phyloP scores from a whole-genome alignment of 1,140 invertebrate species.

The Chironomus striatipennis region DNA sequence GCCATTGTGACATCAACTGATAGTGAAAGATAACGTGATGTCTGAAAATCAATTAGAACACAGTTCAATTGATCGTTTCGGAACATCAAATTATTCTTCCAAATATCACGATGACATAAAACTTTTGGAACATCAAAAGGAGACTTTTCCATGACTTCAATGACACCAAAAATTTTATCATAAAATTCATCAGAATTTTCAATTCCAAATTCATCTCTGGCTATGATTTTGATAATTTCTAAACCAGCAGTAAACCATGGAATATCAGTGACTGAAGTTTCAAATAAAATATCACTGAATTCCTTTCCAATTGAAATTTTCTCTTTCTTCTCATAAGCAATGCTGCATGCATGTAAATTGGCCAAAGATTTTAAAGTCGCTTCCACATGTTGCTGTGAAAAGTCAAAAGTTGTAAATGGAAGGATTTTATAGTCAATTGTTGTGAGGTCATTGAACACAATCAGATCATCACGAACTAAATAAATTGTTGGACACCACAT shows the following conservation, averaged over 20 bases:
- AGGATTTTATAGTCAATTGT: neutral
- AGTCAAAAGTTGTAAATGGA: neutral
- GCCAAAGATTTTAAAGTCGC: neutral
- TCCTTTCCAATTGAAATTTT: neutral
- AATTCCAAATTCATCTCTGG: neutral
- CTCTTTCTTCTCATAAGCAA: neutral
- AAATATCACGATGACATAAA: conserved; percentile 47
- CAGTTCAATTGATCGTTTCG: conserved; percentile 42
- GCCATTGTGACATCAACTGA: conserved; percentile 42
- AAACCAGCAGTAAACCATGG: neutral
- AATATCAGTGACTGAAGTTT: neutral
- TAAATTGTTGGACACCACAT: neutral
- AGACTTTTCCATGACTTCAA: neutral
- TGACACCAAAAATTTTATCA: neutral
- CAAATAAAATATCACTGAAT: neutral
- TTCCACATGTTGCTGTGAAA: neutral
- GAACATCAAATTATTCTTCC: conserved; percentile 50
- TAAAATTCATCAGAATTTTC: neutral
- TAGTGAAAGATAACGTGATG: conserved; percentile 42
- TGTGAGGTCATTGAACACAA: neutral
- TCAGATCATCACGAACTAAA: neutral
- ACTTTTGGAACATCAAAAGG: conserved; percentile 36
- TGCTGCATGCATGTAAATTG: neutral
- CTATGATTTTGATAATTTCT: neutral
- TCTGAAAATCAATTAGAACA: conserved; percentile 46